Evolutionary conservation across 2,113 vertebrate species (phyloP).

Genomic region (Myrmecophaga tridactyla): DNA sequence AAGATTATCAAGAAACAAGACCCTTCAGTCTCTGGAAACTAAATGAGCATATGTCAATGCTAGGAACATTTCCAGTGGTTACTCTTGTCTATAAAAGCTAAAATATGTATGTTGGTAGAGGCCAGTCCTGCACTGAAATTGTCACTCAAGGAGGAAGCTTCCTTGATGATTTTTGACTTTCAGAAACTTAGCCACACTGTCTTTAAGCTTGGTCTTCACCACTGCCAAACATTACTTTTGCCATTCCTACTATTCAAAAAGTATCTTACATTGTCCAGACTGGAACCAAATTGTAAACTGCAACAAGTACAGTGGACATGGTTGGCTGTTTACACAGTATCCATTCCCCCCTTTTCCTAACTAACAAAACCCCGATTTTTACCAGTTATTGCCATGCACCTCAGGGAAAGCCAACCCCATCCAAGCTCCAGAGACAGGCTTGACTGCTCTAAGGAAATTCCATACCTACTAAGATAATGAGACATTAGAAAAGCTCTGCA

Average conservation of each 20-base stretch:
- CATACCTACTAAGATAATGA: not conserved
- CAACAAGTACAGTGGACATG: accelerated
- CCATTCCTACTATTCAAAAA: not conserved
- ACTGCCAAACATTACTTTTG: accelerated
- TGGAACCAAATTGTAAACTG: too few relatives aligned
- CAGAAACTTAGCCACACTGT: not conserved
- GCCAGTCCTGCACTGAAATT: too few relatives aligned
- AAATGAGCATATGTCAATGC: accelerated
- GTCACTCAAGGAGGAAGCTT: not conserved
- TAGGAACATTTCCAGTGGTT: not conserved
- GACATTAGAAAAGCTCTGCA: not conserved
- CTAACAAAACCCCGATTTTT: too few relatives aligned
- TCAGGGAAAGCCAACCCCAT: not conserved
- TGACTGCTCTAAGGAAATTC: not conserved
- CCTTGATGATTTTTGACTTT: not conserved
- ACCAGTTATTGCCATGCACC: accelerated
- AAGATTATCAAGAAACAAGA: not conserved
- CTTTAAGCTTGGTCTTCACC: not conserved
- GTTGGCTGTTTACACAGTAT: accelerated
- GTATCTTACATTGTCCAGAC: accelerated
- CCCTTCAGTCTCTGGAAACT: too few relatives aligned
- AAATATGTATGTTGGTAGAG: not conserved
- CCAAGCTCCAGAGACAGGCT: too few relatives aligned
- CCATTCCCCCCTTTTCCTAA: not conserved
- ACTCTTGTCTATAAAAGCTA: not conserved